Conservation (phyloP, 2,888 invertebrate genomes). For the Steromphala cineraria region DNA sequence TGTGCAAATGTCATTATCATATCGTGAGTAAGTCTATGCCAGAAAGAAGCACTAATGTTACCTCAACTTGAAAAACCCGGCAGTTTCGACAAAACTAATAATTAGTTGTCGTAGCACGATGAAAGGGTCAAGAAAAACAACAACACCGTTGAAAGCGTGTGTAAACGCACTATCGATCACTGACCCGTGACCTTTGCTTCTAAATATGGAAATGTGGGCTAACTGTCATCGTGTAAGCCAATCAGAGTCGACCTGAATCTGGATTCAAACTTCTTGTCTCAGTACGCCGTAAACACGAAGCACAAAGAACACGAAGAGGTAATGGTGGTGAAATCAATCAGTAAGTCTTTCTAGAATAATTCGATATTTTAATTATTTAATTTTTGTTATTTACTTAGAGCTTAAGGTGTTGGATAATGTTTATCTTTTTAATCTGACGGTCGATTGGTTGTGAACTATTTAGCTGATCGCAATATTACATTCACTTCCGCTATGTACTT, state of each 20-base stretch:
- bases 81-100: background rate
- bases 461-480: background rate
- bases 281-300: background rate
- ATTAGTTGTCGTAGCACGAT: background rate
- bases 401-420: too few relatives aligned
- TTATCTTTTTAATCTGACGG: too few relatives aligned
- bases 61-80: background rate
- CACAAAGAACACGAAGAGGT: background rate
- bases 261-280: conserved; percentile 8
- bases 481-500: conserved; percentile 1
- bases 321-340: too few relatives aligned
- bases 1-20: background rate
- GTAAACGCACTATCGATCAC: conserved; percentile 6
- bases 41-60: background rate
- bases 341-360: too few relatives aligned
- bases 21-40: background rate
- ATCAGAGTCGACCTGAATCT: background rate
- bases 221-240: background rate
- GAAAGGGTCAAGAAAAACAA: background rate
- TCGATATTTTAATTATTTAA: too few relatives aligned
- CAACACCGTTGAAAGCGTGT: conserved; percentile 18
- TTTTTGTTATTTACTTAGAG: too few relatives aligned
- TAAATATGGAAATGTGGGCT: conserved; percentile 16
- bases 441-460: background rate
- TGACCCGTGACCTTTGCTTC: conserved; percentile 18